These are phyloP conservation scores for Agrypnus murinus DNA, from an alignment of 2,888 invertebrate genomes.

Conservation along the genomic window DNA sequence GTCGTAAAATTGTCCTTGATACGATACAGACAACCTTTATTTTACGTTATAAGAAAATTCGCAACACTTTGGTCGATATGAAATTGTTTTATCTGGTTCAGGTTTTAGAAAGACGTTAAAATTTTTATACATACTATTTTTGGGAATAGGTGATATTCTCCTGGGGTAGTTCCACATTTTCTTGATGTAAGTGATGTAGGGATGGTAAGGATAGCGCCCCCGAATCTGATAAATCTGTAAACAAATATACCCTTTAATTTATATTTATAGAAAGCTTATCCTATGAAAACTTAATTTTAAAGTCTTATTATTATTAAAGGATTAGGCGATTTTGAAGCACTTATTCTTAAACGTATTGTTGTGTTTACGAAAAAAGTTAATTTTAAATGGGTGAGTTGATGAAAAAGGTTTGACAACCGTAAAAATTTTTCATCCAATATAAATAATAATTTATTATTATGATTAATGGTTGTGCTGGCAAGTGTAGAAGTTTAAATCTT, in stretches of 20 bases:
- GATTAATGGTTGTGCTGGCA: constrained; percentile 2
- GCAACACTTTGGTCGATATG: constrained; percentile 1
- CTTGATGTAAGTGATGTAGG: constrained; percentile 32
- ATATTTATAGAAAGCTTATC: not conserved
- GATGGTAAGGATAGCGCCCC: constrained; percentile 38
- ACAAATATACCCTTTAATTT: not conserved
- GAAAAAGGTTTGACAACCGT: constrained; percentile 1
- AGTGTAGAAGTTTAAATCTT: not conserved
- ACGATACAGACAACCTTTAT: constrained; percentile 13
- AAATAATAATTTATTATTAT: not conserved
- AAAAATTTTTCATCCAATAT: not conserved
- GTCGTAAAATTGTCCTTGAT: constrained; percentile 38
- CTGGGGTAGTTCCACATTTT: constrained; percentile 17
- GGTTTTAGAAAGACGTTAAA: not conserved
- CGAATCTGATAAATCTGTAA: constrained; percentile 44
- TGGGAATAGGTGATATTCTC: constrained; percentile 19
- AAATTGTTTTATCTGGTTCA: not conserved
- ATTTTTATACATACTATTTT: constrained; percentile 35
- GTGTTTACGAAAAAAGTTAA: not conserved
- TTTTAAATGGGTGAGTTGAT: not conserved
- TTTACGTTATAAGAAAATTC: not conserved
- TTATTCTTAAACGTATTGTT: not conserved
- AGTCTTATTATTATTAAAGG: not conserved
- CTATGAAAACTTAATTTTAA: no score
- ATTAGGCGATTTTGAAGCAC: not conserved